These are phyloP conservation scores for Chironomus riparius DNA, from an alignment of 2,888 invertebrate genomes.

Conservation along the genomic window DNA sequence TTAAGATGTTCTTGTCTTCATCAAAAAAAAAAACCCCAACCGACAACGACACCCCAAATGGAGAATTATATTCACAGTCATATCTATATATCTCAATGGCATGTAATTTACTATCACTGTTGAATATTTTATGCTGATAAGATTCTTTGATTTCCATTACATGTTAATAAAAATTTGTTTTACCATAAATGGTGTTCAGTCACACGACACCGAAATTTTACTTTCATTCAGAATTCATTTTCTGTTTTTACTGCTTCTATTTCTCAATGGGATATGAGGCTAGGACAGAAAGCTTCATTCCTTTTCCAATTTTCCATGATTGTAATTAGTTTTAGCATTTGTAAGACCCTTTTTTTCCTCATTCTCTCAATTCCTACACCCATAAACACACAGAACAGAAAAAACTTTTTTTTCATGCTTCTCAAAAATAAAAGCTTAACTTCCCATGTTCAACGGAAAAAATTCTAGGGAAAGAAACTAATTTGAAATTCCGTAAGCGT, in stretches of 20 bases:
- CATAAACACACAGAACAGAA: too few relatives aligned
- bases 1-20: too few relatives aligned
- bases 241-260: background rate
- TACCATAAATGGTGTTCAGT: background rate
- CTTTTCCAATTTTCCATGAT: background rate
- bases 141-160: slow-evolving; percentile 4
- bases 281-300: background rate
- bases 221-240: background rate
- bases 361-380: background rate
- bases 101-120: background rate
- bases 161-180: background rate
- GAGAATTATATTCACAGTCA: too few relatives aligned
- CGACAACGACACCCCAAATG: too few relatives aligned
- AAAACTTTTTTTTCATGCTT: background rate
- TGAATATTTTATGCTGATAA: background rate
- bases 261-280: too few relatives aligned
- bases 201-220: background rate
- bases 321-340: slow-evolving; percentile 16
- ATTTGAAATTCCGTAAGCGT: slow-evolving; percentile 21
- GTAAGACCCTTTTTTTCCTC: slow-evolving; percentile 2
- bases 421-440: background rate
- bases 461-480: background rate
- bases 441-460: background rate
- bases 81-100: too few relatives aligned
- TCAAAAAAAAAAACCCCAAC: too few relatives aligned